These are phyloP conservation scores for Yoshiicerus persimilis DNA, from an alignment of 1,140 invertebrate species.

Conservation along the genomic window DNA sequence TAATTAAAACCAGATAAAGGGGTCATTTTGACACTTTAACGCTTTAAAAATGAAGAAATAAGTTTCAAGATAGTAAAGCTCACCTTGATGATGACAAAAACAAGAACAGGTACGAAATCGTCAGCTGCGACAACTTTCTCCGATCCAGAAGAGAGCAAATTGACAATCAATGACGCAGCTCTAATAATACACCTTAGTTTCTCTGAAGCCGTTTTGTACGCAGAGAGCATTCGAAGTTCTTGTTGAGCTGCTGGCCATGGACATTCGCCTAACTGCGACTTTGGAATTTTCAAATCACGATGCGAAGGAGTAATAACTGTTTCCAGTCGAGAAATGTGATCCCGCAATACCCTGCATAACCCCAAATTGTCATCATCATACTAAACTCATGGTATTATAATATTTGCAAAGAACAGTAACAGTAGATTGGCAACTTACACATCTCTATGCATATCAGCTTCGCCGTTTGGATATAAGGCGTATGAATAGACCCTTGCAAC, in stretches of 20 bases:
- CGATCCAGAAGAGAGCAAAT: slow-evolving; percentile 76
- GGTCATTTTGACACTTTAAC: neutral
- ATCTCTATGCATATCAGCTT: slow-evolving; percentile 89
- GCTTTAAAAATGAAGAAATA: neutral
- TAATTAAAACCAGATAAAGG: neutral
- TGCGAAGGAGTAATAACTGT: slow-evolving; percentile 78
- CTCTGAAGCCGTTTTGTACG: slow-evolving; percentile 91
- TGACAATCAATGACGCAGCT: slow-evolving; percentile 90
- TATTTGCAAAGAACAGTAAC: neutral
- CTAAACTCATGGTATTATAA: too few relatives aligned
- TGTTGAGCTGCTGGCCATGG: slow-evolving; percentile 97
- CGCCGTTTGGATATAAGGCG: slow-evolving; percentile 95
- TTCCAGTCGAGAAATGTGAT: slow-evolving; percentile 84
- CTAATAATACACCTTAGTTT: slow-evolving; percentile 86
- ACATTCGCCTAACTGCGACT: slow-evolving; percentile 65
- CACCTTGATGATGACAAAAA: slow-evolving; percentile 94
- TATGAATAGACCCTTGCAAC: slow-evolving; percentile 88
- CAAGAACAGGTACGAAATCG: slow-evolving; percentile 93
- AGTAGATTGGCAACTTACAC: slow-evolving; percentile 63
- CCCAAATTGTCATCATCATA: neutral
- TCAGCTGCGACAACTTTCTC: slow-evolving; percentile 88
- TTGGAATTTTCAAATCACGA: slow-evolving; percentile 67
- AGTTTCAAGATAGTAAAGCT: slow-evolving; percentile 42
- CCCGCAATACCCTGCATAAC: slow-evolving; percentile 70
- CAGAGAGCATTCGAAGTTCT: slow-evolving; percentile 86